These are phyloP conservation scores for Argyrosomus regius DNA, from an alignment of 2,797 vertebrate genomes.

Conservation along the genomic window DNA sequence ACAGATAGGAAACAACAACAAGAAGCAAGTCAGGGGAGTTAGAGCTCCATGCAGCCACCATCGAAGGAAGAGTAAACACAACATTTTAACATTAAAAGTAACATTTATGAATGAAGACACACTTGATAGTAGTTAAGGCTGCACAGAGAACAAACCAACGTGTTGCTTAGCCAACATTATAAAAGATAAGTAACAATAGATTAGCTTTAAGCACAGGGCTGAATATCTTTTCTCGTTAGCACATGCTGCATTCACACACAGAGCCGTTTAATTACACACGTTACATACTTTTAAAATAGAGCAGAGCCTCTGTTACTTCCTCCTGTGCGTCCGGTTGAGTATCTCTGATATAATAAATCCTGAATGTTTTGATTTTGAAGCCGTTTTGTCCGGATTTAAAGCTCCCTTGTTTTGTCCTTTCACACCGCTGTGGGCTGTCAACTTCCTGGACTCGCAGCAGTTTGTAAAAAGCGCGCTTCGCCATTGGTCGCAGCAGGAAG, in stretches of 20 bases:
- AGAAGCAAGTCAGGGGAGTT: neutral
- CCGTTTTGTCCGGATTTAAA: constrained; percentile 59
- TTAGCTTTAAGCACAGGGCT: constrained; percentile 9
- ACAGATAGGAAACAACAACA: neutral
- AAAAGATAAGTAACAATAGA: neutral
- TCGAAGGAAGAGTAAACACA: neutral
- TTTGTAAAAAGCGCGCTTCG: constrained; percentile 84
- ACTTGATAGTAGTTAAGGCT: neutral
- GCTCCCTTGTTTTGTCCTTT: constrained; percentile 33
- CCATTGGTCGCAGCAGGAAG: constrained; percentile 75
- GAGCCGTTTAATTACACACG: neutral
- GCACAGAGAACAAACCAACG: neutral
- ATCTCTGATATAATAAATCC: neutral
- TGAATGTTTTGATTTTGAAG: constrained; percentile 17
- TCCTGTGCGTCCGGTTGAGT: neutral
- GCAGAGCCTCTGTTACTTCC: neutral
- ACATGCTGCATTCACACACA: constrained; percentile 11
- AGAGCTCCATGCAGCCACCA: neutral
- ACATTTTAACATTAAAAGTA: too few relatives aligned
- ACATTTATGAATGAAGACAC: neutral
- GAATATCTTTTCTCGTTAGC: neutral
- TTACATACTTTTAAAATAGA: constrained; percentile 36
- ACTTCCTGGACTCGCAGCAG: constrained; percentile 78
- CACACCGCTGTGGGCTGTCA: constrained; percentile 39
- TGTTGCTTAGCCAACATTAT: neutral